These are phyloP conservation scores for Gadopsis bispinosus DNA, from an alignment of 2,797 vertebrate species.

Conservation along the genomic window DNA sequence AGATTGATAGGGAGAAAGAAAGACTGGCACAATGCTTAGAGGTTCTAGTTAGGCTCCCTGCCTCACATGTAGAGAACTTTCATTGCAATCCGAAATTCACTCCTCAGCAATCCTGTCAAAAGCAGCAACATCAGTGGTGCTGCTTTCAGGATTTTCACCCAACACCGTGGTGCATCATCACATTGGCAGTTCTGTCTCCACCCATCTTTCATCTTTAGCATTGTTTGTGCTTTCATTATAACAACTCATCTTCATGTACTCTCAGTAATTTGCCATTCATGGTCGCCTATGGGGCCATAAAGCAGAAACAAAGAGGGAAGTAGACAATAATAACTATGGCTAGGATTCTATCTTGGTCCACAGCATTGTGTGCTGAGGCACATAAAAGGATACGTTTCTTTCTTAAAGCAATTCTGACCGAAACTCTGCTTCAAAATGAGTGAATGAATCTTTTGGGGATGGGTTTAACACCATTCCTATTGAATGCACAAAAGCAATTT, in stretches of 20 bases:
- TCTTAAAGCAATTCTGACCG: slow-evolving; percentile 49
- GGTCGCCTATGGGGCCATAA: slow-evolving; percentile 55
- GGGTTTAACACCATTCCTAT: slow-evolving; percentile 15
- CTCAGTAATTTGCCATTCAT: slow-evolving; percentile 59
- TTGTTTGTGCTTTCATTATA: slow-evolving; percentile 61
- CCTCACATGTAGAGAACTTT: slow-evolving; percentile 52
- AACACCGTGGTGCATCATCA: slow-evolving; percentile 43
- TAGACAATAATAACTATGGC: slow-evolving; percentile 54
- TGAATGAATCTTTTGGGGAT: slow-evolving; percentile 33
- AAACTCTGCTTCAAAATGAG: slow-evolving; percentile 47
- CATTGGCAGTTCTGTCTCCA: slow-evolving; percentile 38
- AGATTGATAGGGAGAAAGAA: slow-evolving; percentile 9
- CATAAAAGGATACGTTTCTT: slow-evolving; percentile 47
- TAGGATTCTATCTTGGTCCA: slow-evolving; percentile 47
- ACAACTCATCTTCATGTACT: slow-evolving; percentile 62
- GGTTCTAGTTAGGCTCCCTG: slow-evolving; percentile 32
- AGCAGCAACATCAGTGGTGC: slow-evolving; percentile 41
- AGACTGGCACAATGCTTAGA: slow-evolving; percentile 20
- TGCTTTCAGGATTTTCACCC: slow-evolving; percentile 39
- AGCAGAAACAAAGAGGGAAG: slow-evolving; percentile 61
- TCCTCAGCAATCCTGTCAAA: slow-evolving; percentile 52
- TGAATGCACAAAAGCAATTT: slow-evolving; percentile 33
- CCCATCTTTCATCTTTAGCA: slow-evolving; percentile 40
- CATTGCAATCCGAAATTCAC: slow-evolving; percentile 37
- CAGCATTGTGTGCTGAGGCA: slow-evolving; percentile 43